Base-by-base conservation (phyloP, 2,797 vertebrate genomes). In the Spheniscus humboldti region DNA sequence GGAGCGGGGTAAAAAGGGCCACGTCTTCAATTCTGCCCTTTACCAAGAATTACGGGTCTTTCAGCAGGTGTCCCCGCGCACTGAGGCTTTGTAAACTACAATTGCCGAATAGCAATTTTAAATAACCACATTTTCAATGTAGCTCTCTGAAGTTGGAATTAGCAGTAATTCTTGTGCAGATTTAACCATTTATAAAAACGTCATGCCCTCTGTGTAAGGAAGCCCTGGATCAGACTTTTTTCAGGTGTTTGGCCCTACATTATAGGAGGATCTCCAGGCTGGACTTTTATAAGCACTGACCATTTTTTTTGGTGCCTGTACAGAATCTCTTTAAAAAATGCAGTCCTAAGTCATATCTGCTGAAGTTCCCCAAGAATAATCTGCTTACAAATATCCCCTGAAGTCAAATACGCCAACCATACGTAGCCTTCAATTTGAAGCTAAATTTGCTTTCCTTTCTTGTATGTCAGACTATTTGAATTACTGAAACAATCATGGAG, bases 1-100 rank as follows among this genome's bases (percentile, higher is more conserved):
- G 59, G 17, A 80, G 24, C 0, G 0, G 6, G 24, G 13, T 16
- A 56, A 77, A 71, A 93, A 12, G 25, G 0, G 0, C 24, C 25
- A 5, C 4, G 1, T 67, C 71, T 60, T 85, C 63, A 69, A 0
- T 76, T 64, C 69, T 82, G 33, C 71, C 27, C 77, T 91, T 92
- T 82, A 71, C 47, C 86, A 84, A 72, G 68, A 86, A 59, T 75
- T 57, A 35, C 0, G 0, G 33, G 27, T 66, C 91, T 88, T 94
- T 66, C 74, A 78, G 57, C 0, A 18, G 30, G 43, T 79, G 45
- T 69, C 94, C 37, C 77, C 1, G 0, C 3, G 2, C 67, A 30
- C 50, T 75, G 50, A 72, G 52, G 50, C 47, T 91, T 85, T 66
- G 55, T 76, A 91, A 80, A 82, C n/a, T 68, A 1, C 81, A 79